Evolutionary conservation across 2,888 invertebrate species (phyloP).

Genomic region (Pycnomerus fuliginosus): DNA sequence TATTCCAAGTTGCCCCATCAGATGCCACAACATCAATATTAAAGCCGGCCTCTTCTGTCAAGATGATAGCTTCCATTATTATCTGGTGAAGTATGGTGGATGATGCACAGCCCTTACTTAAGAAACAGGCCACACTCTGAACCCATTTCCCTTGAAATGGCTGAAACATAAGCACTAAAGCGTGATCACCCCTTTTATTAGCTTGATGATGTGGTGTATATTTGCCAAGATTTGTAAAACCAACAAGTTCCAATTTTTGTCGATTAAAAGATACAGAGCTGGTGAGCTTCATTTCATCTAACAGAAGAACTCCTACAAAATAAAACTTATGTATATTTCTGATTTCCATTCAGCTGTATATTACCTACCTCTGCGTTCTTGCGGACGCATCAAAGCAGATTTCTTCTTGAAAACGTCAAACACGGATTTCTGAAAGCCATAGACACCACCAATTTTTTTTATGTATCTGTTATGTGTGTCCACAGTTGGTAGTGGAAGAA

Average conservation of each 20-base stretch:
- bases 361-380: not conserved
- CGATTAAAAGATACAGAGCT: slow-evolving; percentile 9
- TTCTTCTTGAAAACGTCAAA: slow-evolving; percentile 1
- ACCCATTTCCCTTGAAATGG: slow-evolving; percentile 16
- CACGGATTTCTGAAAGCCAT: slow-evolving; percentile 1
- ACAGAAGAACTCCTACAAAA: slow-evolving; percentile 5
- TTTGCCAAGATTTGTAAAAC: slow-evolving; percentile 18
- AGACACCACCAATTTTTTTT: not conserved
- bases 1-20: slow-evolving; percentile 28
- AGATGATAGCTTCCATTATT: slow-evolving; percentile 16
- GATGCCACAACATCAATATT: slow-evolving; percentile 20
- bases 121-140: slow-evolving; percentile 11
- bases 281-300: slow-evolving; percentile 19
- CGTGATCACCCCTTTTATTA: slow-evolving; percentile 17
- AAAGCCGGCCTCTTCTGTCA: slow-evolving; percentile 21
- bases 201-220: slow-evolving; percentile 11
- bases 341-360: no score
- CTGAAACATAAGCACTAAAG: slow-evolving; percentile 19
- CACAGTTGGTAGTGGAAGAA: not conserved
- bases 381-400: not conserved
- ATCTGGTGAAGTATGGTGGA: slow-evolving; percentile 5
- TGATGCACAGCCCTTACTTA: slow-evolving; percentile 12
- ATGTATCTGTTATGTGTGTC: slow-evolving; percentile 1
- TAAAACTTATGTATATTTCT: not conserved
- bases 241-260: slow-evolving; percentile 13